Base-by-base conservation (phyloP, 2,888 invertebrate species). In the Margaritifera margaritifera region DNA sequence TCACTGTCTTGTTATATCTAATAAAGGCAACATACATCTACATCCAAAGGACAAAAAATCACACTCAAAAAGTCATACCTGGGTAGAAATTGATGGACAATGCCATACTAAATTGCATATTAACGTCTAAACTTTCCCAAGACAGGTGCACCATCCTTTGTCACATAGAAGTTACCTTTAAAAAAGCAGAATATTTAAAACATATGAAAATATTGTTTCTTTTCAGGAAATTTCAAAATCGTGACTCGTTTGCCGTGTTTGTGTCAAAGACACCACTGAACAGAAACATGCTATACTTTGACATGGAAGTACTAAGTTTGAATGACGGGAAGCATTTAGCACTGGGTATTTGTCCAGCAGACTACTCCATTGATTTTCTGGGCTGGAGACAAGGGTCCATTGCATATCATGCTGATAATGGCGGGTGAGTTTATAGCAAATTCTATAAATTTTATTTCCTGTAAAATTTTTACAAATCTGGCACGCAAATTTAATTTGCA, bases 331-430 rank as follows among this genome's bases (percentile, higher is more conserved):
- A 65, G 19, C 69, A 79, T 55, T 65, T 78, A 58, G 80, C 77
- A 6, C 72, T 84, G 55, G 81, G 81, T 15, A 62, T 78, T 18
- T 73, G 68, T 53, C 74, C 71, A n/a, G 64, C 69, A 15, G 64
- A 71, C 59, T 79, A 78, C 62, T 61, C 59, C 4, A 53, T 61
- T 25, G 64, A 64, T 27, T 80, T 81, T 71, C 42, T 80, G n/a
- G 84, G 84, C n/a, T 81, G 79, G 81, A 59, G 56, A n/a, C 68
- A 66, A 31, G 79, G 79, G 2, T 77, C 81, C 19, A 19, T 81
- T 8, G 83, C 71, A 27, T 81, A 78, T 70, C 81, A 81, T 75
- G 79, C 75, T 31, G 83, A 83, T 60, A 83, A 83, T 73, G 83
- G 83, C 67, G 53, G 68, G 82, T 82, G 57, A 74, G 77, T 72